Evolutionary conservation across 1,140 invertebrate genomes (phyloP), one percentile per base, ranked within the genome.

Genomic region (Macrocentrus cingulum): DNA sequence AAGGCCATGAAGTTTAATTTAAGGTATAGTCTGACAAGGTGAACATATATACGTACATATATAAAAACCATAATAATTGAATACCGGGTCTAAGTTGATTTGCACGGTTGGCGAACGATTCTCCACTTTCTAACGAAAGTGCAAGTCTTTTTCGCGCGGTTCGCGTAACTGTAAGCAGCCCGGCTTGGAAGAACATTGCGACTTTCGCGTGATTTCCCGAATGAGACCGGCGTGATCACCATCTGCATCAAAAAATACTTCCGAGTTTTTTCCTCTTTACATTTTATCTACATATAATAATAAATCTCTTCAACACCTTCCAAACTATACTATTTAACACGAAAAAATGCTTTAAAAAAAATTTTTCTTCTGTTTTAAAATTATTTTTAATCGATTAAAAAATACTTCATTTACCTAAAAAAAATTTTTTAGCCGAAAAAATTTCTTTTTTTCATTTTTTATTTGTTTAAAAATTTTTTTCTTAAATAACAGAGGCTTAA

Each of bases 81-180:
- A 20, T 25, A 18, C 37, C 16, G 32, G 49, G 20, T 51, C 46
- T 29, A 29, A 5, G 46, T 32, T 18, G 11, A 46, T 32, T 20
- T 32, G 22, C 32, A 74, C 64, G 74, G 72, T 67, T 76, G 72
- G 71, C 66, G 70, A 66, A 63, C 67, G 68, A 76, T 76, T 69
- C 68, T 64, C 66, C 61, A 75, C 76, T 78, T 78, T 78, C 76
- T 78, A 78, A 76, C 74, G 76, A 78, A 78, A 78, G 76, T 78
- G 75, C 72, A 78, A 78, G 76, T 78, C 61, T 70, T 74, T 78
- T 76, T 74, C 49, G 62, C 62, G 67, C 68, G 51, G 34, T 59
- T 55, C 62, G 72, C 69, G 68, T 75, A 77, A 79, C 73, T 66
- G 39, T 51, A n/a, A n/a, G n/a, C n/a, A n/a, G n/a, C n/a, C 18